Evolutionary conservation across 2,113 vertebrate species (phyloP).

Genomic region (Misgurnus anguillicaudatus): DNA sequence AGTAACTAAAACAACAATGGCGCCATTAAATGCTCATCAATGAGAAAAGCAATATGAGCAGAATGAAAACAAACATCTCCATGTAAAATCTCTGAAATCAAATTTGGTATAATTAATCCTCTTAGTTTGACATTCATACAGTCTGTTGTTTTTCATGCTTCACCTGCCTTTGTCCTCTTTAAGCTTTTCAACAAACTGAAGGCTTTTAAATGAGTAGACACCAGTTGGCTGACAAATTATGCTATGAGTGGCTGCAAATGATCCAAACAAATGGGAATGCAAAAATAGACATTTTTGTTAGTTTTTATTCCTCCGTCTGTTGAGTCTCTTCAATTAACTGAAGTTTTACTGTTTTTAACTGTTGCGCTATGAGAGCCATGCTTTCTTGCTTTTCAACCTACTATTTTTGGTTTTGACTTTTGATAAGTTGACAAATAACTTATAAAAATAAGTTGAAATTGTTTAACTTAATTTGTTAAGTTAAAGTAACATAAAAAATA

Average conservation of each 20-base stretch:
- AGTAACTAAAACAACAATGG: no score
- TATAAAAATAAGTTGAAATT: no score
- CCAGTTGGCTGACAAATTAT: not conserved
- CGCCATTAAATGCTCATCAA: not conserved
- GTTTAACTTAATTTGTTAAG: no score
- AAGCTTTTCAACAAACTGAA: constrained; percentile 14
- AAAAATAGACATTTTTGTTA: not conserved
- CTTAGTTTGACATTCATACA: constrained; percentile 11
- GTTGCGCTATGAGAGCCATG: no score
- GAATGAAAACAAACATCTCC: constrained; percentile 12
- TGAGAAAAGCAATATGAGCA: not conserved
- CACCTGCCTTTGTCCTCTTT: constrained; percentile 12
- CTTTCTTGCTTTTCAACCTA: no score
- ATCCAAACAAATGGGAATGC: not conserved
- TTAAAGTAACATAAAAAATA: no score
- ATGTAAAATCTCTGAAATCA: not conserved
- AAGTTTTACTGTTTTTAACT: not conserved
- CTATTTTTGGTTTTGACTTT: no score
- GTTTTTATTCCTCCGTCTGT: not conserved
- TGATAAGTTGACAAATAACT: no score
- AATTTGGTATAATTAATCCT: constrained; percentile 26
- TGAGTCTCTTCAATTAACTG: not conserved
- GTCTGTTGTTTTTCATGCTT: constrained; percentile 12
- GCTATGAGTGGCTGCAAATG: not conserved
- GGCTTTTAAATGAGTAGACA: not conserved